Base-by-base conservation (phyloP, 2,113 vertebrate genomes). In the Cephalopterus ornatus region DNA sequence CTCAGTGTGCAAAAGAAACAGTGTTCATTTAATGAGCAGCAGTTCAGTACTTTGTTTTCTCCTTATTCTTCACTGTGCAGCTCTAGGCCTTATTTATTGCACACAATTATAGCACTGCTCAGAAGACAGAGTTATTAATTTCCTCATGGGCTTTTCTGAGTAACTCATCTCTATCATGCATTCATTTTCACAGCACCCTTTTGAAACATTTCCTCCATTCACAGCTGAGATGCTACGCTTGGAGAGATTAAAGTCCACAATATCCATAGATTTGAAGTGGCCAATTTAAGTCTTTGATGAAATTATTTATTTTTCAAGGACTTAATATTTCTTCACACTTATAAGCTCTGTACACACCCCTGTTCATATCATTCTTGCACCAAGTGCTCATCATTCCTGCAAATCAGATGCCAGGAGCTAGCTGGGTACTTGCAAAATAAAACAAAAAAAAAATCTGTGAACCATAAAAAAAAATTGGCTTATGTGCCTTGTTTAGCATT, bases 101-200 rank as follows among this genome's bases (percentile, higher is more conserved):
- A 92, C 46, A 77, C 72, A 96, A 93, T 97, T 88, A 92, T 58
- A 92, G 85, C 49, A 58, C 46, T 73, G n/a, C 82, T 73, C 26
- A 4, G 63, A 95, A 95, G 88, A 92, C 33, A 97, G 67, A 83
- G 88, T 88, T 93, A 97, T 94, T 94, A 82, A 94, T 94, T 95
- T 92, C 50, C 47, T 92, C 55, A 53, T 80, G 53, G 67, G 53
- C 5, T 95, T 92, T 83, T 83, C 88, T 47, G 49, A 76, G 37
- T 92, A 95, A 86, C 58, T 94, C 85, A 73, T 95, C 62, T 90
- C 53, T 85, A 50, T 58, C 81, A 73, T 26, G 11, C 71, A 92
- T 83, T 83, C 20, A 73, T 93, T 96, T 95, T 85, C 85, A 79
- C n/a, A 73, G 41, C n/a, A 90, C 37, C 24, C 46, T 95, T 95